Evolutionary conservation across 2,888 invertebrate species (phyloP), one percentile per base, ranked within the genome.

Genomic region (Drosophila crucigera): DNA sequence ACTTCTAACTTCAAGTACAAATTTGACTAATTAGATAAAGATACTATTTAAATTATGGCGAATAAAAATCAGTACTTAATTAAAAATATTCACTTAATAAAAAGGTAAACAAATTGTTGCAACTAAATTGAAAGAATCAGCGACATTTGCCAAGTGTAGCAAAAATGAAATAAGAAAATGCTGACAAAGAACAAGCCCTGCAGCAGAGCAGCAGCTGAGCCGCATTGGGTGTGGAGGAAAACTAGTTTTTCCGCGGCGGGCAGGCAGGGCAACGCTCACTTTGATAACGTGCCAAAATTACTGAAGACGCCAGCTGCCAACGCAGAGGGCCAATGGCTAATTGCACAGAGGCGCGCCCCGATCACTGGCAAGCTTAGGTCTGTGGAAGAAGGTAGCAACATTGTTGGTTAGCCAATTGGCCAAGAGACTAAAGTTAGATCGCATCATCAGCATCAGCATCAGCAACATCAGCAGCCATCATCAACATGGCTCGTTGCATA

Each of bases 261-360:
- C 37, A 19, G 37, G 9, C 37, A 19, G 19, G 37, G 33, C 33
- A 35, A 35, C 35, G 35, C 5, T 37, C 37, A 39, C 68, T 43
- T 63, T 71, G 76, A 80, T 80, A 81, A 81, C 80, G 83, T 70
- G 82, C 85, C 80, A 84, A 77, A 89, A 86, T 87, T 62, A 78
- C 71, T 43, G 33, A 58, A 76, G 19, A 63, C 58, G 61, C 58
- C 72, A 66, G 59, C 70, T 52, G 63, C 54, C 35, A 9, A 19
- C n/a, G 28, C 19, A 50, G 43, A 67, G 67, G 79, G 75, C 62
- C 52, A 68, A 65, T 56, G 39, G 68, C 76, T 87, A 84, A 84
- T 84, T 79, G 79, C 79, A 41, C 39, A 61, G 78, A 9, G 47
- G 60, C 78, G 78, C 75, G 70, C 68, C 84, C 67, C 49, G 39